A percentile compares a stretch with the other conserved stretches of the same genome.
phyloP scores from a whole-genome alignment of 2,797 vertebrate species.

The Pangasius macronema region DNA sequence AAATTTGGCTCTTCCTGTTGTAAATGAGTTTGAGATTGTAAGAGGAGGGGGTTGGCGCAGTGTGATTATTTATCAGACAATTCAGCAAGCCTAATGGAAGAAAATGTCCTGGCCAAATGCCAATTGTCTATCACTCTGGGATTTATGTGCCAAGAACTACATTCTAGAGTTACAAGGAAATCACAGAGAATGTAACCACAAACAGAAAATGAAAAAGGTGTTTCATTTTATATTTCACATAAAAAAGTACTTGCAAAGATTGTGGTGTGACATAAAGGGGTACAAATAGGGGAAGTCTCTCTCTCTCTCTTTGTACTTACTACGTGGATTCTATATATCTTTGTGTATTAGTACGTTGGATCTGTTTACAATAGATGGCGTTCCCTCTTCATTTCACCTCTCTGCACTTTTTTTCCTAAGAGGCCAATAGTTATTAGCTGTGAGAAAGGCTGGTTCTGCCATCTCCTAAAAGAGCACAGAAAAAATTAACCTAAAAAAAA shows the following conservation, averaged over 20 bases:
- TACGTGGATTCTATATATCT: no score
- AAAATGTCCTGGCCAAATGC: slow-evolving; percentile 51
- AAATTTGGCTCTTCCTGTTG: slow-evolving; percentile 41
- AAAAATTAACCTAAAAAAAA: slow-evolving; percentile 16
- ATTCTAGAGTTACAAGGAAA: slow-evolving; percentile 59
- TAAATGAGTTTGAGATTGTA: slow-evolving; percentile 26
- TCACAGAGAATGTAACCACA: slow-evolving; percentile 49
- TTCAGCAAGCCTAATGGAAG: slow-evolving; percentile 57
- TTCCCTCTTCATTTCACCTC: not conserved
- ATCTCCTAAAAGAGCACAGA: slow-evolving; percentile 13
- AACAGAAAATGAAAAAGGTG: slow-evolving; percentile 59
- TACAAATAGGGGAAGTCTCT: not conserved
- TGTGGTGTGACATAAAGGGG: not conserved
- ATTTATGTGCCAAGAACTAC: slow-evolving; percentile 56
- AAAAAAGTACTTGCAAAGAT: slow-evolving; percentile 26
- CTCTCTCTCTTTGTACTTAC: no score
- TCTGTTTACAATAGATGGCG: no score
- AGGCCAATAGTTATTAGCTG: slow-evolving; percentile 14
- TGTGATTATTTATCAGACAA: slow-evolving; percentile 60
- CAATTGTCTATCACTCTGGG: slow-evolving; percentile 45
- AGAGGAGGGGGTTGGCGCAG: slow-evolving; percentile 15
- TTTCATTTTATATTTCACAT: slow-evolving; percentile 59
- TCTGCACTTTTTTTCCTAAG: slow-evolving; percentile 1
- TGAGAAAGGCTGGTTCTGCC: not conserved
- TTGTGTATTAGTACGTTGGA: no score